Evolutionary conservation across 2,113 vertebrate genomes (phyloP), one percentile per base, ranked within the genome.

Genomic region (Trichomycterus rosablanca): DNA sequence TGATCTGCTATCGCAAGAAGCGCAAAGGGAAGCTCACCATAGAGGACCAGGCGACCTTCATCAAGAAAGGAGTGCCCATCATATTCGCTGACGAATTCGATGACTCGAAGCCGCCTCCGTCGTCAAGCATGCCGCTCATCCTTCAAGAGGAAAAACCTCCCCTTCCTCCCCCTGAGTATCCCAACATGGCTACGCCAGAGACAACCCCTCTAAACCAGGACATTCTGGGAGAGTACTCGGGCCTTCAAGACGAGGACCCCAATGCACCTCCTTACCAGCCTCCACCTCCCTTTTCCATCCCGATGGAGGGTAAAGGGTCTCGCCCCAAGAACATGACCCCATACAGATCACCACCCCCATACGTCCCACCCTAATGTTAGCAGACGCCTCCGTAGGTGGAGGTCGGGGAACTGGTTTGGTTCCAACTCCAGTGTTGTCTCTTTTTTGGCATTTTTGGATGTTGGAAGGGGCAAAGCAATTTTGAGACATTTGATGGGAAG

Each of bases 301-400:
- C 94, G 67, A 90, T 94, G 92, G 96, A 98, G 77, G 94, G 94
- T 66, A 98, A 97, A 76, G 94, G 96, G 60, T 96, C 93, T 51
- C 96, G 96, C 66, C 95, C 96, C 69, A 99, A 98, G 88, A 99
- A 98, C 91, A 99, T 97, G 94, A 98, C 96, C 81, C 94, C 96
- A 0, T 99, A 99, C 89, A 91, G 95, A 88, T 97, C 95, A 11
- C 96, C 96, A n/a, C 96, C 96, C 0, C 95, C 96, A 46, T 99
- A 99, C 0, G 96, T 98, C 4, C 95, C 96, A 5, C 96, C 95
- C 86, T 98, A 98, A 95, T 83, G 78, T 75, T 75, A 28, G 50
- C 37, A 20, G 5, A 46, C 5, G 43, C 71, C 75, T 76, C 80
- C 78, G 77, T 75, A 66, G 40, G 46, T 58, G 78, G 76, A 75